Evolutionary conservation across 1,140 invertebrate species (phyloP).

Genomic region (Acromyrmex echinatior): DNA sequence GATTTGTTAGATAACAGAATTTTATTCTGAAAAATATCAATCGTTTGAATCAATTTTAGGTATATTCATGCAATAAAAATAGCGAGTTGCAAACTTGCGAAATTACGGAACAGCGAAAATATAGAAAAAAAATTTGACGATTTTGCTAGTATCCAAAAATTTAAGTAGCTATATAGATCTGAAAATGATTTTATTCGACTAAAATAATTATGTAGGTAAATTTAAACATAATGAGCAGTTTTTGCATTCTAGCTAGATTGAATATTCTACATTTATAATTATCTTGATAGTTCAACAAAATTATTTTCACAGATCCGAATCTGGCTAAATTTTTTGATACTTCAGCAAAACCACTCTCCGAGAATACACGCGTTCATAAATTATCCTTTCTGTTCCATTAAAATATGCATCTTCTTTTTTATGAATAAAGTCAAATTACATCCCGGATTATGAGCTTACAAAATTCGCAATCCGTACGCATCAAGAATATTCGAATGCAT

Average conservation of each 20-base stretch:
- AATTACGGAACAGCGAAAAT: neutral
- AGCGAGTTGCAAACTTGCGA: neutral
- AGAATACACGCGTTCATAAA: neutral
- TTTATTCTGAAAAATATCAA: constrained; percentile 3
- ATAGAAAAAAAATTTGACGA: no score
- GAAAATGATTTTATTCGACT: no score
- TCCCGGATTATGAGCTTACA: constrained; percentile 27
- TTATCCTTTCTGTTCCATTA: constrained; percentile 10
- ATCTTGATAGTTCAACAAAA: no score
- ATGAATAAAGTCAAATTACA: constrained; percentile 21
- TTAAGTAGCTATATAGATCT: no score
- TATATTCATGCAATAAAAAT: neutral
- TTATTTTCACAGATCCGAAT: no score
- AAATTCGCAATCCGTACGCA: constrained; percentile 12
- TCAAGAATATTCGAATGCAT: constrained; percentile 25
- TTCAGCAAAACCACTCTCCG: no score
- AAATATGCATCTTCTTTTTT: constrained; percentile 1
- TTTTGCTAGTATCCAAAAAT: no score
- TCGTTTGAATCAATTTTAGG: neutral
- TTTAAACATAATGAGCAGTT: no score
- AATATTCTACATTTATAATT: no score
- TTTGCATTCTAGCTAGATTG: no score
- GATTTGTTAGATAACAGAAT: neutral
- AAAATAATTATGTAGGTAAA: no score
- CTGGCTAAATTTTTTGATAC: no score